A percentile compares a stretch with the other conserved stretches of the same genome.
Evolutionary conservation across 2,888 invertebrate species (phyloP).

Genomic region (Epinotia demarniana): DNA sequence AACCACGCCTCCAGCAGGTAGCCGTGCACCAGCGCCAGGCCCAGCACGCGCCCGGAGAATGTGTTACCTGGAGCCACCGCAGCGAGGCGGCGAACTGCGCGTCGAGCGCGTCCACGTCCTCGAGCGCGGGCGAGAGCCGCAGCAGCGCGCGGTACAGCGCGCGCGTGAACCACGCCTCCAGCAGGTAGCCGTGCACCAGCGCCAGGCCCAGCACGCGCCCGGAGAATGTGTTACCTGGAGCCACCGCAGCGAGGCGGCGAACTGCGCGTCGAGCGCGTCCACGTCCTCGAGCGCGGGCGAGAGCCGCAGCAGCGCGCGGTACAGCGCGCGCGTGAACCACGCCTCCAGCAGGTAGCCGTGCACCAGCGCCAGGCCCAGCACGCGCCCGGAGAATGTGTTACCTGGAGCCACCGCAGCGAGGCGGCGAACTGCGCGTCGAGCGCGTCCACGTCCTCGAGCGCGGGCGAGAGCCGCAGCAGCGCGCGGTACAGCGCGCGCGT

Average conservation of each 20-base stretch:
- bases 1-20: constrained; percentile 99
- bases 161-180: constrained; percentile 98
- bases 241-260: constrained; percentile 98
- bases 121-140: constrained; percentile 92
- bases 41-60: too few species aligned
- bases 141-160: constrained; percentile 98
- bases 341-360: constrained; percentile 98
- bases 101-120: constrained; percentile 94
- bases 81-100: constrained; percentile 98
- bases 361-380: constrained; percentile 96
- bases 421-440: constrained; percentile 98
- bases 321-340: constrained; percentile 98
- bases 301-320: constrained; percentile 95
- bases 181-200: constrained; percentile 97
- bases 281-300: constrained; percentile 93
- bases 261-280: constrained; percentile 96
- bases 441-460: constrained; percentile 92
- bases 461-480: constrained; percentile 92
- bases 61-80: constrained; percentile 97
- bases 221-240: too few species aligned
- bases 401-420: constrained; percentile 97
- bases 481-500: constrained; percentile 99
- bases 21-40: constrained; percentile 98
- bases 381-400: too few species aligned
- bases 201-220: constrained; percentile 97